Evolutionary conservation across 2,797 vertebrate genomes (phyloP).

Genomic region (Sebastes vulpes): DNA sequence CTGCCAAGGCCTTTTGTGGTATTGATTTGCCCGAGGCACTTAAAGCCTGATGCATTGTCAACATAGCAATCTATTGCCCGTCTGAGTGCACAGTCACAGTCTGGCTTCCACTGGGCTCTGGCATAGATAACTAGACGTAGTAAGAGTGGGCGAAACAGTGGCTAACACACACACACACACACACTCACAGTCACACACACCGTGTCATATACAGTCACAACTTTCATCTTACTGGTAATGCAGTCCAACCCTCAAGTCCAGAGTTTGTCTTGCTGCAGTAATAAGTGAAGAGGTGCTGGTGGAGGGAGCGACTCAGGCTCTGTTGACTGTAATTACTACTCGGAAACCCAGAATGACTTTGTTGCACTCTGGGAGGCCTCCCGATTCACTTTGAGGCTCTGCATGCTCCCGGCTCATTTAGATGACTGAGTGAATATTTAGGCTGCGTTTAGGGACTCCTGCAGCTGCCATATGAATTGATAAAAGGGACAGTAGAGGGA

Average conservation of each 20-base stretch:
- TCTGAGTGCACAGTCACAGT: constrained; percentile 43
- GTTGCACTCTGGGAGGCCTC: constrained; percentile 51
- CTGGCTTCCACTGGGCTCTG: constrained; percentile 49
- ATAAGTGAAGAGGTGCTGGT: constrained; percentile 22
- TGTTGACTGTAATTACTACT: constrained; percentile 59
- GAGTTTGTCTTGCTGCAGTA: constrained; percentile 22
- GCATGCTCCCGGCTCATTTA: constrained; percentile 50
- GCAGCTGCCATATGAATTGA: constrained; percentile 37
- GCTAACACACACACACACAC: neutral
- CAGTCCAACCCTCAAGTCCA: constrained; percentile 18
- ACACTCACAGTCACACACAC: neutral
- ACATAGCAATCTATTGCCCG: constrained; percentile 49
- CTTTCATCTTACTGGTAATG: constrained; percentile 32
- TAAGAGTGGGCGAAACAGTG: constrained; percentile 19
- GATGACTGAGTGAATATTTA: constrained; percentile 66
- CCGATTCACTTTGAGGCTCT: constrained; percentile 44
- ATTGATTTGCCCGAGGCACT: constrained; percentile 76
- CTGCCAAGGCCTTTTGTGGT: constrained; percentile 65
- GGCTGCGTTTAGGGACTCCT: constrained; percentile 58
- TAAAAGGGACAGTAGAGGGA: constrained; percentile 2
- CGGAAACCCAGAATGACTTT: constrained; percentile 44
- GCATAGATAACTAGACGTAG: constrained; percentile 29
- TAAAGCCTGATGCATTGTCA: constrained; percentile 78
- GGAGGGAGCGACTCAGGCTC: constrained; percentile 28
- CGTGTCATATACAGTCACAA: neutral